A percentile compares a stretch with the other conserved stretches of the same genome.
Evolutionary conservation across 2,797 vertebrate species (phyloP).

Genomic region (Lacerta agilis): DNA sequence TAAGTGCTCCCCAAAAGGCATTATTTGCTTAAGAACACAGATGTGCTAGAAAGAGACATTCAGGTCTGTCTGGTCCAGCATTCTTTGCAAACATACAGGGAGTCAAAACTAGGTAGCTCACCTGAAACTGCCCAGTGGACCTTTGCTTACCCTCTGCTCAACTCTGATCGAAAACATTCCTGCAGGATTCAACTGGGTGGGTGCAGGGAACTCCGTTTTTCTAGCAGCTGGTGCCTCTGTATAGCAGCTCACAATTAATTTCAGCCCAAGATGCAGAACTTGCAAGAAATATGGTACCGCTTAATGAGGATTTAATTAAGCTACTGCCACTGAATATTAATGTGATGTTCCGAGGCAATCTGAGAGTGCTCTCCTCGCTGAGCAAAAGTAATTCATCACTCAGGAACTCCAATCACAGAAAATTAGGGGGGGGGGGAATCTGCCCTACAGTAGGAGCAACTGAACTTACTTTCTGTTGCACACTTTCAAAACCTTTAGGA

Average conservation of each 20-base stretch:
- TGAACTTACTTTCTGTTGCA: neutral
- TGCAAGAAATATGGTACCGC: conserved; percentile 26
- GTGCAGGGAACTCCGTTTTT: neutral
- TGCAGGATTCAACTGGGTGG: neutral
- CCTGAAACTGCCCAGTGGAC: neutral
- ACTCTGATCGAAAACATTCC: neutral
- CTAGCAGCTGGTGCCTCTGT: conserved; percentile 39
- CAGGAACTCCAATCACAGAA: neutral
- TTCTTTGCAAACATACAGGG: neutral
- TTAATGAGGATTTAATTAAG: conserved; percentile 51
- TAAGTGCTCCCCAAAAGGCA: neutral
- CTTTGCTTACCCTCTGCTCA: too few species aligned
- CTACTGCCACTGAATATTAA: conserved; percentile 34
- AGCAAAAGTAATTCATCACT: neutral
- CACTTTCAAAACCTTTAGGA: neutral
- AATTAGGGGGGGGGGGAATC: too few species aligned
- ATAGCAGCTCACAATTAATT: conserved; percentile 32
- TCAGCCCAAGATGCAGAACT: conserved; percentile 32
- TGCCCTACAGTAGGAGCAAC: neutral
- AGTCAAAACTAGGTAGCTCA: neutral
- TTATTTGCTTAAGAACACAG: neutral
- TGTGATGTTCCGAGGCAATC: conserved; percentile 5
- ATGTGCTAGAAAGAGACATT: too few species aligned
- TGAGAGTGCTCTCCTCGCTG: neutral
- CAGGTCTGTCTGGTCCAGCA: neutral